A percentile compares a stretch with the other conserved stretches of the same genome.
phyloP scores from a whole-genome alignment of 1,140 invertebrate genomes.

The Drosophila ercepeae region DNA sequence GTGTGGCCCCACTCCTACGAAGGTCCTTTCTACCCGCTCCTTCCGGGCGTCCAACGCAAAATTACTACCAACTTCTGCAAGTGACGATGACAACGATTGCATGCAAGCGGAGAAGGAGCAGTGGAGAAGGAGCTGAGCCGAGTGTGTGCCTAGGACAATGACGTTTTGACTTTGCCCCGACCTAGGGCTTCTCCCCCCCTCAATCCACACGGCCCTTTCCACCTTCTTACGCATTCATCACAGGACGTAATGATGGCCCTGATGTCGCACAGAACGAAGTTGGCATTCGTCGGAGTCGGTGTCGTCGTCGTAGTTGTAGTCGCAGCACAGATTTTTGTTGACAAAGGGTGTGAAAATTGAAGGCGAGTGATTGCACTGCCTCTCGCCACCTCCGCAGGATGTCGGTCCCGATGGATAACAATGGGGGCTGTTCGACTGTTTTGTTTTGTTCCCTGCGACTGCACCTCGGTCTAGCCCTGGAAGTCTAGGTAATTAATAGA shows the following conservation, averaged over 20 bases:
- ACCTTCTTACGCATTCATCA: conserved; percentile 58
- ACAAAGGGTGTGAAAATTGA: conserved; percentile 81
- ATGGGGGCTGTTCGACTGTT: conserved; percentile 31
- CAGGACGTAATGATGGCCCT: conserved; percentile 60
- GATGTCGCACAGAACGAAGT: conserved; percentile 42
- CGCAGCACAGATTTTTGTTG: conserved; percentile 77
- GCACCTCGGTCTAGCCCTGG: conserved; percentile 24
- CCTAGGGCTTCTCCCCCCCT: background rate
- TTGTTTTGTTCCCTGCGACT: conserved; percentile 17
- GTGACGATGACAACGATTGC: conserved; percentile 70
- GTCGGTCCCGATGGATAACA: conserved; percentile 41
- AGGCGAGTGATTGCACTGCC: conserved; percentile 75
- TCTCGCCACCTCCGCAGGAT: conserved; percentile 1
- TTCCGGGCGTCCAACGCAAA: conserved; percentile 60
- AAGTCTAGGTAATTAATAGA: conserved; percentile 77
- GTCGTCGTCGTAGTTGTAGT: conserved; percentile 31
- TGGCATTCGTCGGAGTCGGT: conserved; percentile 19
- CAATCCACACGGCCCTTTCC: conserved; percentile 1
- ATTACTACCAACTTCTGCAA: conserved; percentile 80
- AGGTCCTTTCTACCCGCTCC: conserved; percentile 12
- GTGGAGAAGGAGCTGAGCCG: conserved; percentile 7
- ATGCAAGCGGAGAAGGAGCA: conserved; percentile 33
- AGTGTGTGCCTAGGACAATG: conserved; percentile 59
- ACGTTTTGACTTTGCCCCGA: conserved; percentile 53
- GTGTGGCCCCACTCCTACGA: conserved; percentile 16